These are phyloP conservation scores for Strongylocentrotus purpuratus DNA, from an alignment of 35 echinoderm and acorn worm genomes.

Conservation along the genomic window DNA sequence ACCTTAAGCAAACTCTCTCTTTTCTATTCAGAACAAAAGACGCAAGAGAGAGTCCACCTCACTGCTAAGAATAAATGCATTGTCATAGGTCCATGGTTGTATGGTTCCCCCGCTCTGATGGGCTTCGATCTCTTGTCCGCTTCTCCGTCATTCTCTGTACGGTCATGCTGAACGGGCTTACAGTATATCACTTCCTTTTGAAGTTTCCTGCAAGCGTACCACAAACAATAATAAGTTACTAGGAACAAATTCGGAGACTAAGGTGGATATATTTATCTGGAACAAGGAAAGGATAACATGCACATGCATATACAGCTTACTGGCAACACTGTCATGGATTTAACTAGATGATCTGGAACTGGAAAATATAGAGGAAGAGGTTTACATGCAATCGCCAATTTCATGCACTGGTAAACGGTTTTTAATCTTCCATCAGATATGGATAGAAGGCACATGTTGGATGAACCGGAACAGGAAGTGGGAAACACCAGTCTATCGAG, in stretches of 20 bases:
- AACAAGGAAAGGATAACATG: neutral
- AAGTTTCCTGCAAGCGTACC: neutral
- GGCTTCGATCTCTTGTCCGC: neutral
- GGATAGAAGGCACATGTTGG: neutral
- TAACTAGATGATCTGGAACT: neutral
- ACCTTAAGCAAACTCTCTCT: neutral
- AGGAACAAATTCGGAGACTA: neutral
- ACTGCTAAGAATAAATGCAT: neutral
- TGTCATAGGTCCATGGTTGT: neutral
- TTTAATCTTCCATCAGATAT: neutral
- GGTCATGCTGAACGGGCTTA: neutral
- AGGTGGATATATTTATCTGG: neutral
- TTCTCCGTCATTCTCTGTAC: neutral
- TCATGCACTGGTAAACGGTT: neutral
- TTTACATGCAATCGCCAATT: too few relatives aligned
- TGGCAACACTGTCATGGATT: neutral
- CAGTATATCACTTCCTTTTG: too few relatives aligned
- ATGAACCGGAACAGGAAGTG: neutral
- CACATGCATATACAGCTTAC: neutral
- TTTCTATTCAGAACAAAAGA: neutral
- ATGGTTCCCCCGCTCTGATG: neutral
- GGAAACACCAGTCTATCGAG: neutral
- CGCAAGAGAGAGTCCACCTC: neutral
- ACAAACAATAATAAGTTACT: neutral
- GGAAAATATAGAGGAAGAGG: neutral